Percentiles rank a stretch among this genome's conserved stretches.
These are phyloP conservation scores for Lomographa bimaculata DNA, from an alignment of 2,888 invertebrate genomes.

Conservation along the genomic window DNA sequence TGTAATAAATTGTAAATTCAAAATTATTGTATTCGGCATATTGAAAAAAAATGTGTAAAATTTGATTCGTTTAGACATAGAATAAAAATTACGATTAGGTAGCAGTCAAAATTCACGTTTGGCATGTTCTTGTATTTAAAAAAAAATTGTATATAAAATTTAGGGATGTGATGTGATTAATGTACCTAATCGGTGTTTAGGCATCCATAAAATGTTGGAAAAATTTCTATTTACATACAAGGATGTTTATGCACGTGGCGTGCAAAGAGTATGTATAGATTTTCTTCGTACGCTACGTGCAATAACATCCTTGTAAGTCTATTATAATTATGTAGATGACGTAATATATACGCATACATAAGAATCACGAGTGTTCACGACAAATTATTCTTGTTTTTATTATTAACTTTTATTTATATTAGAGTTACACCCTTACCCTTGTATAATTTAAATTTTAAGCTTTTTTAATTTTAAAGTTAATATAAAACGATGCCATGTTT, in stretches of 20 bases:
- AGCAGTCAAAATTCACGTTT: constrained; percentile 78
- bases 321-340: constrained; percentile 30
- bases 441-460: constrained; percentile 40
- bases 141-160: constrained; percentile 68
- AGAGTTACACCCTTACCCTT: constrained; percentile 36
- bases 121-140: constrained; percentile 66
- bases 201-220: constrained; percentile 45
- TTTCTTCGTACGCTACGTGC: too few species aligned
- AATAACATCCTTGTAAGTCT: too few species aligned
- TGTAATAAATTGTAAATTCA: constrained; percentile 44
- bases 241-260: too few species aligned
- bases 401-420: constrained; percentile 43
- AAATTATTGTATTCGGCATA: constrained; percentile 73
- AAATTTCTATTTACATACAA: too few species aligned
- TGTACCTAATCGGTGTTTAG: constrained; percentile 75
- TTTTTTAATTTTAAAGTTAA: constrained; percentile 48
- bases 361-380: constrained; percentile 55
- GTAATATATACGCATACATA: constrained; percentile 24
- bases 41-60: constrained; percentile 61
- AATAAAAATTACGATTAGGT: constrained; percentile 59
- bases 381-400: constrained; percentile 43
- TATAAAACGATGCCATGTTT: constrained; percentile 79
- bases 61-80: constrained; percentile 66
- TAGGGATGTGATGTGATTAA: constrained; percentile 74
- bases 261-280: too few species aligned